Base-by-base conservation (phyloP, 2,113 vertebrate species). In the Octodon degus region DNA sequence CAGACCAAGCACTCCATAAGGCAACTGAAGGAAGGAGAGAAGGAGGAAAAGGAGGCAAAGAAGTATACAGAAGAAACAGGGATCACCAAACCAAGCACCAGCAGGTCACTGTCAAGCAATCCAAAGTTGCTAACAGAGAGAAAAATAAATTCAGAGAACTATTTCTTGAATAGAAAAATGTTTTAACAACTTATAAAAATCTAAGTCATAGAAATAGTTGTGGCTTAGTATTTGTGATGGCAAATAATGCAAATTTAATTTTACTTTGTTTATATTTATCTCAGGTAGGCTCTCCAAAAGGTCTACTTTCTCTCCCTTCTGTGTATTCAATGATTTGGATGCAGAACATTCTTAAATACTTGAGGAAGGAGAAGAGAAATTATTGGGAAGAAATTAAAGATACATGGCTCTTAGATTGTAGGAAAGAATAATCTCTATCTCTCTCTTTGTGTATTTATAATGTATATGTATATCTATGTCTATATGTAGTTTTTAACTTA, bases 241-340 rank as follows among this genome's bases (percentile, higher is more conserved):
- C 24, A 63, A 90, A 53, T 19, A 50, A n/a, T 37, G 55, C 17
- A 92, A 85, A 92, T 79, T 9, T 67, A 79, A 79, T 62, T 85
- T 62, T 85, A 63, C 77, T 91, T 96, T 90, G 47, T 86, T 92
- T 96, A 90, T 67, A 92, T 92, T 92, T 70, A 70, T 43, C 11
- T 47, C 1, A 25, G 62, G 58, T 55, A 84, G 47, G 8, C 19
- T 27, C 34, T 27, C 13, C 32, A 60, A 47, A 19, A 43, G 43
- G 43, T 50, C 53, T 43, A 60, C 89, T 79, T 85, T 81, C 50
- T 40, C 17, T 22, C 32, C 3, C 13, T 89, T 81, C 6, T 55
- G 76, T 76, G 77, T 63, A 43, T 77, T 77, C 27, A 67, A 83
- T 13, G 24, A 20, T 34, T 43, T 47, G 20, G 14, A 11, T 34